Base-by-base conservation (phyloP, 2,113 vertebrate species). In the Apodemus speciosus region DNA sequence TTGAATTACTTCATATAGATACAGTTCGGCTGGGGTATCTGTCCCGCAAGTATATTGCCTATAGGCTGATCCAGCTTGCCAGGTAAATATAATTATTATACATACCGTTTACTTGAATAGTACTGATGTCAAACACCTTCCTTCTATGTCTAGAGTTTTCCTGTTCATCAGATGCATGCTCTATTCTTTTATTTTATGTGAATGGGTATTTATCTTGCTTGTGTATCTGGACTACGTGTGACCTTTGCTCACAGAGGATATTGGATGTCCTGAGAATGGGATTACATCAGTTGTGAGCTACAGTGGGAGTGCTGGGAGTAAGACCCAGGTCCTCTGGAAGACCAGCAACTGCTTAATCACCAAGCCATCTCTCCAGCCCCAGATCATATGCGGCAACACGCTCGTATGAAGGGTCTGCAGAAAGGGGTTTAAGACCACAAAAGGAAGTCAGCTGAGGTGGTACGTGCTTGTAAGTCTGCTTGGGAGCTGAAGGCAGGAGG, bases 1-100 rank as follows among this genome's bases (percentile, higher is more conserved):
- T 64, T 46, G 94, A 97, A 76, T 94, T 66, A 35, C 83, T 97
- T 90, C 94, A 92, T 43, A 89, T 35, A 11, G 85, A 96, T 51
- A 86, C n/a, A 30, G 66, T 97, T 89, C 94, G 66, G 23, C 87
- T 98, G 81, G 97, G 95, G 68, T 96, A 96, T 79, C 83, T 98
- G 13, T 97, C 95, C 93, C 95, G 13, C 46, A 98, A 98, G 85
- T 97, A 98, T 91, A 95, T 92, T 75, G 94, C 96, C 88, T 97
- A 95, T 71, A 81, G 92, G 56, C 93, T 95, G 72, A 97, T 98
- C 85, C 97, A 97, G 71, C 49, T 35, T 64, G 92, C 92, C 94
- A 98, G 98, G 98, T 98, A 97, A 49, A 90, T 95, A 20, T 85
- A 88, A 89, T 89, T 88, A 72, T 72, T 77, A 16, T 51, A 35